phyloP scores from a whole-genome alignment of 2,888 invertebrate genomes.

The Lepeophtheirus nordmannii region DNA sequence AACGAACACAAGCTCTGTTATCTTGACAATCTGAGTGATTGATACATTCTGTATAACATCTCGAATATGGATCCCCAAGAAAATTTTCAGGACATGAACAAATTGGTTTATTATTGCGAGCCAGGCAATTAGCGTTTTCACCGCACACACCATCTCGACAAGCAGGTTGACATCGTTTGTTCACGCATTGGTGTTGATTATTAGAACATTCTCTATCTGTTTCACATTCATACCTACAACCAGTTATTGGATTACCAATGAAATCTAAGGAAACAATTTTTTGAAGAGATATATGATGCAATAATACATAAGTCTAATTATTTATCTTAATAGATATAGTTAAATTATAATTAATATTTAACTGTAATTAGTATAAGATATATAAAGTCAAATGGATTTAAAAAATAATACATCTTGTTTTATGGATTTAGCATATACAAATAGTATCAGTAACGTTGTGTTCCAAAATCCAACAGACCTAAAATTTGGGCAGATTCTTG shows the following conservation, averaged over 20 bases:
- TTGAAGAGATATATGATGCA: too few relatives aligned
- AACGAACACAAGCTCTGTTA: constrained; percentile 53
- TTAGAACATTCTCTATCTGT: constrained; percentile 30
- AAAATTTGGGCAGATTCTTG: too few relatives aligned
- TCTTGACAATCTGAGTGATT: constrained; percentile 61
- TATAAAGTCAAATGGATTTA: too few relatives aligned
- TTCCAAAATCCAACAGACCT: too few relatives aligned
- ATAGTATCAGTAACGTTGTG: too few relatives aligned
- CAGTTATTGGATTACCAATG: constrained; percentile 30
- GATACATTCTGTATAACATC: constrained; percentile 64
- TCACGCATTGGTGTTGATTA: constrained; percentile 48
- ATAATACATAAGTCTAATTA: neutral
- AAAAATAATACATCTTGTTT: too few relatives aligned
- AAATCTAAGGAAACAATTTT: constrained; percentile 19
- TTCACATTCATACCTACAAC: constrained; percentile 31
- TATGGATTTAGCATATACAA: too few relatives aligned
- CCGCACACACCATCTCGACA: constrained; percentile 44
- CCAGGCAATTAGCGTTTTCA: constrained; percentile 54
- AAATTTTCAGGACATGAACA: constrained; percentile 43
- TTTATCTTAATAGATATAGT: neutral
- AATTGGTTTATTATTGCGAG: constrained; percentile 46
- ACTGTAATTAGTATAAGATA: neutral
- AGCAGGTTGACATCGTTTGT: constrained; percentile 49
- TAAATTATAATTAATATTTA: neutral
- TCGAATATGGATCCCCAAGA: constrained; percentile 36